Evolutionary conservation across 2,888 invertebrate species (phyloP).

Genomic region (Eupithecia abbreviata): DNA sequence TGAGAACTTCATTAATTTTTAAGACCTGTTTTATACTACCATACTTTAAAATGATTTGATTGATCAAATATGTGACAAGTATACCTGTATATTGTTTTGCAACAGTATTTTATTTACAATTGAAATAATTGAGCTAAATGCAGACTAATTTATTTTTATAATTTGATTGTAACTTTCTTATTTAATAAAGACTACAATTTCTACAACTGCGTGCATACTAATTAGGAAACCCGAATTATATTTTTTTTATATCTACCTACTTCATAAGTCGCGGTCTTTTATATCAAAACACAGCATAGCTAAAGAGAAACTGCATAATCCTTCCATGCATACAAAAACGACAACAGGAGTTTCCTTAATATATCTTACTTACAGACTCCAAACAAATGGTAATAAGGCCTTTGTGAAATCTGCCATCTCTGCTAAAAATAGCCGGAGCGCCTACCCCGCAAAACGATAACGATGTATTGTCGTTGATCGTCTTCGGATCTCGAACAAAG

Average conservation of each 20-base stretch:
- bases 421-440: conserved; percentile 3
- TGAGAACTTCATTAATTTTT: no score
- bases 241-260: neutral
- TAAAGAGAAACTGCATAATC: neutral
- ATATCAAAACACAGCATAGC: neutral
- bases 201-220: no score
- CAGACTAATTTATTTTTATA: no score
- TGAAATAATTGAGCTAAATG: no score
- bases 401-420: conserved; percentile 1
- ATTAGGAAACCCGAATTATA: neutral
- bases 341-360: neutral
- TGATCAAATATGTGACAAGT: no score
- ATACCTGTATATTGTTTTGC: no score
- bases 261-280: neutral
- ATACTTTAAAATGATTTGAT: no score
- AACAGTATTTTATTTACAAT: no score
- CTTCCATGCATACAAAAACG: neutral
- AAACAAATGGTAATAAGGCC: conserved; percentile 1
- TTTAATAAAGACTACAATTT: no score
- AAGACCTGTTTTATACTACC: no score
- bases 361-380: neutral
- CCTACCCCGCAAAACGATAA: conserved; percentile 6
- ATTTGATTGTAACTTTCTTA: no score
- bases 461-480: neutral
- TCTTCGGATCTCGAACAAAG: neutral